Base-by-base conservation (phyloP, 2,888 invertebrate genomes). In the Chrysodeixis includens region DNA sequence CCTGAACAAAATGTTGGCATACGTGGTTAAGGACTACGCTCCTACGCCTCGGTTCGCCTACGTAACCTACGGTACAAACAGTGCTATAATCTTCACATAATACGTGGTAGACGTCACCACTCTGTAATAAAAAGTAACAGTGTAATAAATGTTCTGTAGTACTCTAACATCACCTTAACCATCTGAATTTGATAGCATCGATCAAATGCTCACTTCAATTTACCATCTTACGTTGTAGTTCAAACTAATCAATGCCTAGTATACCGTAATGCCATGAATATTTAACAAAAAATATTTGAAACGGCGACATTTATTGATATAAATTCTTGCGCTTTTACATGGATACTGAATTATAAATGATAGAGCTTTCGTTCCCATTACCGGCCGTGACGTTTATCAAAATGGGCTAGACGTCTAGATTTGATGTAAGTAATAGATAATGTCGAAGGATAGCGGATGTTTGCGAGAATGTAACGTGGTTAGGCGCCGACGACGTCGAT, bases 401-500 rank as follows among this genome's bases (percentile, higher is more conserved):
- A 49, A 55, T 16, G 49, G 44, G 20, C 44, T 46, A 57, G 32
- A 51, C 22, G 56, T 54, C 20, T 51, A 22, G 26, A 63, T 60
- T 55, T 30, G 7, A 22, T 35, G 16, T 54, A 59, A 62, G 35
- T 52, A 64, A 53, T 58, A 56, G 67, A 63, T 75, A 62, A 32
- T 55, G 30, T 63, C 67, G 66, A 79, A 81, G 83, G 79, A 83
- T 82, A 76, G 81, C 85, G 86, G 85, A 88, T 87, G 86, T 86
- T 88, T 83, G 75, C 74, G 73, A 76, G 76, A 81, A 81, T 78
- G 64, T 73, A 67, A 75, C 72, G 78, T 81, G 78, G 80, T 76
- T 76, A 78, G 86, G 82, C 83, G 85, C 83, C 83, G 78, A 68
- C 81, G 81, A 78, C 83, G 81, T 77, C 82, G 83, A 83, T 86